These are phyloP conservation scores for Diplogasteroides magnus DNA, from an alignment of 1,140 invertebrate species.

Conservation along the genomic window DNA sequence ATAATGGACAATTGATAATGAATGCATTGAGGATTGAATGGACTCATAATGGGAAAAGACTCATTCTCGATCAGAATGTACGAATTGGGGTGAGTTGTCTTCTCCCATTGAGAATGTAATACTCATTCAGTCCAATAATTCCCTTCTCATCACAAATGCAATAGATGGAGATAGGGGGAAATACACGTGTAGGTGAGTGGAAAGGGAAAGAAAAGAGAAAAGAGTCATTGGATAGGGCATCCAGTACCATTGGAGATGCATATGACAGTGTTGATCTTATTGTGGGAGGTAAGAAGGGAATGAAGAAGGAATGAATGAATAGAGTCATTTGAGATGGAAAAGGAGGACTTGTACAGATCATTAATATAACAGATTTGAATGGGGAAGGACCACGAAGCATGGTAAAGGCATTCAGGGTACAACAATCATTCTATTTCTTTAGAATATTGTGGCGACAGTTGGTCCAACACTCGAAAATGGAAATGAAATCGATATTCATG, in stretches of 20 bases:
- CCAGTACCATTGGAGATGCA: slow-evolving; percentile 55
- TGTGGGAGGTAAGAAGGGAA: slow-evolving; percentile 33
- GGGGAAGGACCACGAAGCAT: neutral
- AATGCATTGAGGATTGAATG: slow-evolving; percentile 36
- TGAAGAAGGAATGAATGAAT: neutral
- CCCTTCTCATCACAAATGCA: slow-evolving; percentile 51
- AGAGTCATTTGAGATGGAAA: neutral
- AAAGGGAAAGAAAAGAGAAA: slow-evolving; percentile 58
- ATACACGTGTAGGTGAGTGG: slow-evolving; percentile 36
- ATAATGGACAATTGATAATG: too few species aligned
- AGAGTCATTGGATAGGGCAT: slow-evolving; percentile 56
- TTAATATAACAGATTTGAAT: neutral
- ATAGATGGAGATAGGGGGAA: slow-evolving; percentile 44
- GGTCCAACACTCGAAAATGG: neutral
- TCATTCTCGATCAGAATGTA: neutral
- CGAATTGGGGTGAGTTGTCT: slow-evolving; percentile 11
- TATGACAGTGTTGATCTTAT: slow-evolving; percentile 38
- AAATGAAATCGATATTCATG: neutral
- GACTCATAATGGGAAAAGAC: slow-evolving; percentile 40
- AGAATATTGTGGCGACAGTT: neutral
- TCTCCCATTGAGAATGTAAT: too few species aligned
- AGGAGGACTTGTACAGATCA: neutral
- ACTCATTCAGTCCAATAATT: slow-evolving; percentile 56
- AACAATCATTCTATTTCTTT: neutral
- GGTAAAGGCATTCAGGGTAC: neutral